A percentile compares a stretch with the other conserved stretches of the same genome.
Conservation (phyloP, 2,888 invertebrate genomes). For the Thyatira batis region DNA sequence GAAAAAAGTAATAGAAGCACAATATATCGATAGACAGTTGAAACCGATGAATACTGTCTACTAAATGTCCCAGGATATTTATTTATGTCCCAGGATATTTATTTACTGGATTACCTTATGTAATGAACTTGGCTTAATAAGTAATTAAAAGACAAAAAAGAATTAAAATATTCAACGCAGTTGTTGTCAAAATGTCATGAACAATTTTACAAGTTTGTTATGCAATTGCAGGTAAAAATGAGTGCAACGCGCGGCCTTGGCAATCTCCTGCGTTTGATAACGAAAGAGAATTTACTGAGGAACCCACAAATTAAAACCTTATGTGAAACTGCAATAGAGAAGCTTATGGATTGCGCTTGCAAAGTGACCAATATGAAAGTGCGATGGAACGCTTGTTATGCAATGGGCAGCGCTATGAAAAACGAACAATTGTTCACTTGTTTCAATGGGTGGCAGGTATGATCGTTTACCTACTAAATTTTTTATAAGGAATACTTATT, state of each 20-base stretch:
- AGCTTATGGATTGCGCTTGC: constrained; percentile 86
- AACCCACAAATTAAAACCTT: constrained; percentile 76
- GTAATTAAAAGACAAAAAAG: not conserved
- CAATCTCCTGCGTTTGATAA: constrained; percentile 87
- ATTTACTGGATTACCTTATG: too few relatives aligned
- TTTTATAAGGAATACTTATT: not conserved
- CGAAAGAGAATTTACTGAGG: constrained; percentile 68
- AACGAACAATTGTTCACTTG: constrained; percentile 77
- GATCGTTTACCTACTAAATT: constrained; percentile 4
- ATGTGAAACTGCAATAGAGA: constrained; percentile 83
- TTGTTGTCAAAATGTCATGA: not conserved
- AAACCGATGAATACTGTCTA: too few relatives aligned
- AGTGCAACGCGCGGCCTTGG: constrained; percentile 92
- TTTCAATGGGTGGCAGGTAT: constrained; percentile 81
- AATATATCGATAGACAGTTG: too few relatives aligned
- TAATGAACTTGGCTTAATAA: too few relatives aligned
- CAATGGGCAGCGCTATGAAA: constrained; percentile 90
- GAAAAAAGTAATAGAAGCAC: too few relatives aligned
- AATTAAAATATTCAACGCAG: not conserved
- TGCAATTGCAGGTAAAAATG: constrained; percentile 77
- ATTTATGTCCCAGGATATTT: too few relatives aligned
- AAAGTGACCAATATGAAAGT: constrained; percentile 91
- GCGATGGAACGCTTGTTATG: constrained; percentile 96
- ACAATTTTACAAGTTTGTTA: not conserved
- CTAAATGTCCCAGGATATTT: too few relatives aligned